Base-by-base conservation (phyloP, 1,140 invertebrate genomes). In the Probaryconus sp. region DNA sequence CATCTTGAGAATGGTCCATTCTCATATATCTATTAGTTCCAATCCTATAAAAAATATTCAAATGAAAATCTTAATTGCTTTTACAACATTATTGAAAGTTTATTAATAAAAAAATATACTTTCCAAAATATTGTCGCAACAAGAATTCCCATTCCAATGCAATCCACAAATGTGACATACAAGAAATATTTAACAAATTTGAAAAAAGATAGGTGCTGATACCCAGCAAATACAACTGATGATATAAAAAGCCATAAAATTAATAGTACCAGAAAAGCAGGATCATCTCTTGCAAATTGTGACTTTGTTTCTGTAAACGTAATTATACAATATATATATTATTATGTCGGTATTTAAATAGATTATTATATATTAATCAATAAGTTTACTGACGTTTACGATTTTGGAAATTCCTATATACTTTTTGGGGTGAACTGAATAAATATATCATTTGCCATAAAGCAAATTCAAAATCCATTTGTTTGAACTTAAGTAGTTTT, bases 391-490 rank as follows among this genome's bases (percentile, higher is more conserved):
- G 91, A 98, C 97, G 94, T 93, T 99, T 99, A 88, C 98, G 93
- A 88, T 98, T 99, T 79, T 97, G 94, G 87, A 98, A 99, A 89
- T 99, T 98, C 86, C 96, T 93, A 82, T 98, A 99, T 2, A 99
- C 97, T 92, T 98, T 99, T 84, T 99, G 96, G 16, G 98, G 98
- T 0, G 96, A 90, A 51, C 95, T 91, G 87, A 99, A 97, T 43
- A 99, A 89, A 87, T 98, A 98, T 0, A 98, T 88, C 96, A 99
- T 99, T 91, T 99, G 98, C 98, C 98, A 99, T 6, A 95, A 89
- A 1, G 98, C 98, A 91, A 98, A 99, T 85, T 99, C 97, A 90
- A 99, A 99, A 87, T 99, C 98, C 98, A 99, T 99, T 89, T 99
- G 98, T 81, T 96, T 91, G 82, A 97, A 97, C 87, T 97, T 96